Evolutionary conservation across 1,140 invertebrate genomes (phyloP), one percentile per base, ranked within the genome.

Genomic region (Drosophila baimaii): DNA sequence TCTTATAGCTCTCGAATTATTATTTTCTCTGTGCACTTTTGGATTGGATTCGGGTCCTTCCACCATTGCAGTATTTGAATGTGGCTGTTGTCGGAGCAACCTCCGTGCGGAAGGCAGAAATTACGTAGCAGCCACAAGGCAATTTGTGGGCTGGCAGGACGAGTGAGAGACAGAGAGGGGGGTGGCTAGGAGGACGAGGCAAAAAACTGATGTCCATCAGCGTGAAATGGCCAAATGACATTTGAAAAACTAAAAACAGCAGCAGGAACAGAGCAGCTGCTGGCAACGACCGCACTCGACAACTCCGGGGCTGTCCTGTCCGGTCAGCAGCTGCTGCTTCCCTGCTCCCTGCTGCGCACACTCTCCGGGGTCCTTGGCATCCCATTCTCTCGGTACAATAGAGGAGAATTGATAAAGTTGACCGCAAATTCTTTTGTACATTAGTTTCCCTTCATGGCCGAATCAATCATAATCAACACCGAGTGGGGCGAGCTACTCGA

Each of bases 241-340:
- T 89, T 89, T 83, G 75, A 77, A 88, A 77, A 84, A 86, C 79
- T 88, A 88, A 82, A 86, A 86, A 86, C 71, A 77, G 79, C 81
- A 79, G 63, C 71, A 77, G 78, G 74, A 79, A 59, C 81, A 61
- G 64, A 51, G 57, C 73, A 77, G 57, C 74, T 75, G 57, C 57
- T 57, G 74, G 43, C 74, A 73, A 44, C 62, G 43, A 64, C 66
- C 58, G 46, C 51, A 49, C 44, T 33, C 52, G 62, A 62, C 57
- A 68, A 66, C 77, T 74, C 35, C 33, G 33, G 37, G 37, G 29
- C 39, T 51, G 31, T 66, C 33, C 65, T n/a, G n/a, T n/a, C n/a
- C n/a, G n/a, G n/a, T n/a, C n/a, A n/a, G n/a, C n/a, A n/a, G n/a
- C n/a, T n/a, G n/a, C n/a, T n/a, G n/a, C n/a, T n/a, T n/a, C n/a